Base-by-base conservation (phyloP, 2,888 invertebrate genomes). In the Bedellia somnulentella region DNA sequence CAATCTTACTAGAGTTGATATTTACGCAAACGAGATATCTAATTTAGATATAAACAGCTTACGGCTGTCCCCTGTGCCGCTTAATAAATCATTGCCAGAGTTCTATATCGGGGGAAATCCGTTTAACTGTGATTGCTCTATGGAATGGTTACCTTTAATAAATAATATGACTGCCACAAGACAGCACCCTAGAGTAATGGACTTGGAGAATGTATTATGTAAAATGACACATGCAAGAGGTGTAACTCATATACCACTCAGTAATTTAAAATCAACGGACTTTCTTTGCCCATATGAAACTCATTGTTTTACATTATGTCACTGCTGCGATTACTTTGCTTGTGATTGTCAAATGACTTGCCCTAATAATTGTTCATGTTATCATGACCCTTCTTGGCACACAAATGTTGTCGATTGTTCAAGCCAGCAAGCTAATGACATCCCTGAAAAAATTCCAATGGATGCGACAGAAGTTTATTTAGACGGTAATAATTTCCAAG, bases 331-430 rank as follows among this genome's bases (percentile, higher is more conserved):
- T 56, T 95, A 91, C 57, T 93, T 93, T 51, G 91, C 91, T 23
- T 96, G 96, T 57, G 95, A 95, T 67, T 96, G 96, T 68, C 92
- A 95, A 76, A 93, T 94, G 89, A 93, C 90, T 36, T 96, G 96
- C 51, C 96, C 96, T 5, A 82, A 83, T 46, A 92, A 92, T 56
- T 96, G 96, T 66, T 87, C 89, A 40, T 96, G 96, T 62, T 95
- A 92, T 70, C 93, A 93, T 58, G 95, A 96, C 57, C 89, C 90
- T 47, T 88, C 89, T 30, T 95, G 94, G 92, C 86, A 87, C 45
- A 92, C 90, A 34, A 93, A 93, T 60, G 89, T 93, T 11, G 93
- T 93, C 24, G 93, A 93, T 59, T 94, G 93, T 64, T 89, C 91
- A 39, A 83, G 83, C 24, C 86, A 89, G 59, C 79, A 81, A 52